These are phyloP conservation scores for Trididemnum miniatum DNA, from an alignment of 23 tunicate genomes.

Conservation along the genomic window DNA sequence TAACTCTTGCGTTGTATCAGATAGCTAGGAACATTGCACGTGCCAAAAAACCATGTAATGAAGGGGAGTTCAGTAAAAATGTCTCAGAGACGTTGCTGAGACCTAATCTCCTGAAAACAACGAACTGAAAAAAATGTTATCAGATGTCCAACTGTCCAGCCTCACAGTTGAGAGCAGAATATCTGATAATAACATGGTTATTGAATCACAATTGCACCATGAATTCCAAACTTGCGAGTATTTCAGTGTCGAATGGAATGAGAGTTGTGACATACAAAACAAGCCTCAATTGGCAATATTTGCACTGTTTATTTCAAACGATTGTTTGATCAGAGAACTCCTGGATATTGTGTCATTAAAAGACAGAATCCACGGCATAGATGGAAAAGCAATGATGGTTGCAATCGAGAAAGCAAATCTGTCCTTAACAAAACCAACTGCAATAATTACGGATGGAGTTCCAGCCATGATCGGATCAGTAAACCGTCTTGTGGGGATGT, in stretches of 20 bases:
- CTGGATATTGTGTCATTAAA: conserved; percentile 32
- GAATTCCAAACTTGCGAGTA: conserved; percentile 32
- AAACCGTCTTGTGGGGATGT: conserved; percentile 34
- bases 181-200: conserved; percentile 17
- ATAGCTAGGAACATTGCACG: conserved; percentile 35
- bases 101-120: conserved; percentile 40
- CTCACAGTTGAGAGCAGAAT: conserved; percentile 17
- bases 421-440: conserved; percentile 14
- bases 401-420: conserved; percentile 11
- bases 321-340: too few species aligned
- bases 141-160: conserved; percentile 37
- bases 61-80: conserved; percentile 58
- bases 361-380: conserved; percentile 33
- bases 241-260: conserved; percentile 35
- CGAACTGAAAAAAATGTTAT: conserved; percentile 26
- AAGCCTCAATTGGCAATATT: conserved; percentile 37
- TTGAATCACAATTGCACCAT: conserved; percentile 34
- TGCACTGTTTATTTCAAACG: conserved; percentile 26
- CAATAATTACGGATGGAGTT: conserved; percentile 9
- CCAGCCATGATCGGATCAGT: conserved; percentile 39
- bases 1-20: conserved; percentile 15
- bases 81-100: conserved; percentile 40
- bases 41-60: conserved; percentile 46
- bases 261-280: conserved; percentile 35
- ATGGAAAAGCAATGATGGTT: conserved; percentile 15